Percentiles rank a stretch among this genome's conserved stretches.
phyloP scores from a whole-genome alignment of 1,140 invertebrate genomes.

The Nasonia giraulti region DNA sequence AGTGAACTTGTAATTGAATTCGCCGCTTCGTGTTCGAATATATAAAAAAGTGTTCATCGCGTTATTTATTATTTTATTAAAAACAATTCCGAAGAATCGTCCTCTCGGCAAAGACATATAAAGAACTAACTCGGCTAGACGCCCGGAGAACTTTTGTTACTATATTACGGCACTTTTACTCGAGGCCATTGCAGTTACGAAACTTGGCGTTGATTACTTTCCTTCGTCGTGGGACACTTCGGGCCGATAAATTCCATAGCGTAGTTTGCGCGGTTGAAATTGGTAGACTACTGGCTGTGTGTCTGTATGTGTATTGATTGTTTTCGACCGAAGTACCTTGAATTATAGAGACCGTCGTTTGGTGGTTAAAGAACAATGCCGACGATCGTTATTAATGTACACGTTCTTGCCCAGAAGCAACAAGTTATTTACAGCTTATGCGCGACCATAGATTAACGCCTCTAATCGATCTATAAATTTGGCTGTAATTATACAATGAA shows the following conservation, averaged over 20 bases:
- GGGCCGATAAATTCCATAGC: not conserved
- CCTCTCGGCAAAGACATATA: too few relatives aligned
- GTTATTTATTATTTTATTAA: not conserved
- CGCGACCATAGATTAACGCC: too few relatives aligned
- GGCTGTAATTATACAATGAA: too few relatives aligned
- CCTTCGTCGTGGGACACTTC: not conserved
- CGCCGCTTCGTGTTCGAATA: too few relatives aligned
- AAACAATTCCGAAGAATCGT: not conserved
- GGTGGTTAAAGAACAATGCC: not conserved
- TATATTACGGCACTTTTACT: not conserved
- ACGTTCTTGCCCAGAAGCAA: not conserved
- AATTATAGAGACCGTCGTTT: not conserved
- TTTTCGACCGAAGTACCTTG: not conserved
- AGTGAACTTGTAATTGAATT: too few relatives aligned
- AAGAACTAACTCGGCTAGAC: not conserved
- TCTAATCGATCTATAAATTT: not conserved
- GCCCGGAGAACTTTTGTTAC: not conserved
- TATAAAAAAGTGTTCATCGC: not conserved
- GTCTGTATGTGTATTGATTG: not conserved
- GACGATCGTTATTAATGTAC: not conserved
- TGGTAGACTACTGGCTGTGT: not conserved
- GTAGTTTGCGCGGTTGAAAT: not conserved
- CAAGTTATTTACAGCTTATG: not conserved
- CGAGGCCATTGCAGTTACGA: constrained; percentile 9
- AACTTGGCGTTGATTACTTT: constrained; percentile 17